Base-by-base conservation (phyloP, 2,113 vertebrate species). In the Upupa epops region DNA sequence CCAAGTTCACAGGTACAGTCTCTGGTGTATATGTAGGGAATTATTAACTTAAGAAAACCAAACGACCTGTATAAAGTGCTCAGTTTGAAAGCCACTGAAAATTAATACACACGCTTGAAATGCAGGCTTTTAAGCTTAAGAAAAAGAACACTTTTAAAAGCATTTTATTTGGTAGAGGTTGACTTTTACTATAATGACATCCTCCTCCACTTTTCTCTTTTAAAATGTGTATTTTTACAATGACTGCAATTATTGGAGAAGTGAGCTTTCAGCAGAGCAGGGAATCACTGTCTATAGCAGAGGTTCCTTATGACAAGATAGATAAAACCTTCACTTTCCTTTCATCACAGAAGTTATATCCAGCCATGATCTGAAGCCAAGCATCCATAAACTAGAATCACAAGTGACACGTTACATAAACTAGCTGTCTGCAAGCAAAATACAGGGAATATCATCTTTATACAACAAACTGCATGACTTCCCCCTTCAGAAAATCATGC, bases 351-450 rank as follows among this genome's bases (percentile, higher is more conserved):
- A 88, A 90, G 52, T 84, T 87, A 71, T 12, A 90, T 56, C 64
- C 80, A 69, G 78, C 48, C 49, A 52, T 36, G 24, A 94, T 91
- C 68, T 90, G 79, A 95, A 95, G 52, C 24, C 86, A 79, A 89
- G 46, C 22, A 89, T 68, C 10, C 84, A 90, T 49, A 92, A 77
- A 91, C 40, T 56, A 40, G 58, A 96, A 94, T 96, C 59, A 79
- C 21, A 86, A 91, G 78, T 88, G 56, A 79, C 59, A 80, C 26
- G 37, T 69, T 86, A 93, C 77, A 93, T 70, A 89, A 96, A 93
- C 81, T 54, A 95, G 64, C 75, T 94, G 73, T 95, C 88, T 86
- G 64, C 36, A 81, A 92, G 46, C 17, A 89, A 94, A 97, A 96
- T 70, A 92, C 48, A 90, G 65, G 48, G 40, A 76, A 94, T 86